Percentiles rank a stretch among this genome's conserved stretches.
Evolutionary conservation across 2,113 vertebrate genomes (phyloP).

Genomic region (Grammomys dolichurus): DNA sequence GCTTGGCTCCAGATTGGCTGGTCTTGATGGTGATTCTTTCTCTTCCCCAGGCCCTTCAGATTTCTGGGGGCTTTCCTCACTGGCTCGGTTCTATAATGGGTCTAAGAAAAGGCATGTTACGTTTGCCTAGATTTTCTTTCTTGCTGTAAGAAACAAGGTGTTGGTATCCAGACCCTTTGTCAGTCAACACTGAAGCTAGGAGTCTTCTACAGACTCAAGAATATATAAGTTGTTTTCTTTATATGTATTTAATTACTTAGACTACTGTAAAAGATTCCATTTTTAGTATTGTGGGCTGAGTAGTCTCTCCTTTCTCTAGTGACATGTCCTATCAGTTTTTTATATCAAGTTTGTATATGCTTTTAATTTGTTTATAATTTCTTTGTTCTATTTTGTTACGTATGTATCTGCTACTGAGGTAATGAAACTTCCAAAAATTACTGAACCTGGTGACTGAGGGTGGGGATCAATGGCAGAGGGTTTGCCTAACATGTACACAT

Average conservation of each 20-base stretch:
- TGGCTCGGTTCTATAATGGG: neutral
- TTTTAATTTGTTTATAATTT: neutral
- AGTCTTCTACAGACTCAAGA: neutral
- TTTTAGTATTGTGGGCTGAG: neutral
- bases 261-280: neutral
- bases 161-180: neutral
- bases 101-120: neutral
- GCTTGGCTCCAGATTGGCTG: neutral
- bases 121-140: neutral
- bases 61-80: neutral
- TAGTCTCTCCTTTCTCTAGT: neutral
- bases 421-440: neutral
- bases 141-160: neutral
- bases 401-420: neutral
- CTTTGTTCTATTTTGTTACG: neutral
- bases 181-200: neutral
- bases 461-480: neutral
- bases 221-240: neutral
- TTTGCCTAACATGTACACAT: neutral
- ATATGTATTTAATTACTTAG: neutral
- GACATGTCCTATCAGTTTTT: neutral
- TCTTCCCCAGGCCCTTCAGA: neutral
- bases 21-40: neutral
- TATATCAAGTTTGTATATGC: neutral
- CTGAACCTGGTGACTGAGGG: neutral